These are phyloP conservation scores for Cosmopolites sordidus DNA, from an alignment of 2,888 invertebrate genomes.

Conservation along the genomic window DNA sequence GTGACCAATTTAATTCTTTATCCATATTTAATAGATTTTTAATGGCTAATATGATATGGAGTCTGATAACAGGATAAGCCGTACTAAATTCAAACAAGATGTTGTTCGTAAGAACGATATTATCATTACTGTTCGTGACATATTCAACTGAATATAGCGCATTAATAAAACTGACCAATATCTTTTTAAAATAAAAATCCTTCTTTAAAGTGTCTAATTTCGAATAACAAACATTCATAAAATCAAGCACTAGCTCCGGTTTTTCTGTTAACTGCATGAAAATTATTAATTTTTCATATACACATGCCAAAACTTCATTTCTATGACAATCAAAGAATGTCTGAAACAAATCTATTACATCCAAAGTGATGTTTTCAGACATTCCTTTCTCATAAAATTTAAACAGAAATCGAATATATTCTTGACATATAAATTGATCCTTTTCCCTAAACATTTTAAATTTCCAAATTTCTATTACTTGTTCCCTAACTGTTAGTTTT, in stretches of 20 bases:
- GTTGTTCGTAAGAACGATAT: neutral
- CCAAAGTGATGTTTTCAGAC: neutral
- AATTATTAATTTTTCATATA: constrained; percentile 23
- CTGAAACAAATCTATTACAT: constrained; percentile 21
- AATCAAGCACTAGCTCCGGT: constrained; percentile 11
- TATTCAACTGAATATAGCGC: constrained; percentile 13
- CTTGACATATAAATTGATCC: constrained; percentile 2
- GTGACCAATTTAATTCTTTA: constrained; percentile 38
- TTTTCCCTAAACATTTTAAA: constrained; percentile 4
- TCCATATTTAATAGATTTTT: constrained; percentile 4
- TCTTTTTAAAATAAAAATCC: constrained; percentile 23
- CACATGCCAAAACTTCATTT: constrained; percentile 23
- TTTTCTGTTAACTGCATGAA: constrained; percentile 8
- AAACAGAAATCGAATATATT: constrained; percentile 6
- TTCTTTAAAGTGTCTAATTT: constrained; percentile 21
- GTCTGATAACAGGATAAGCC: constrained; percentile 7
- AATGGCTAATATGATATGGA: constrained; percentile 9
- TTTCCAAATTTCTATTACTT: constrained; percentile 2
- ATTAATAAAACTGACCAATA: constrained; percentile 19
- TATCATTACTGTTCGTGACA: constrained; percentile 7
- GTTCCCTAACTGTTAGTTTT: neutral
- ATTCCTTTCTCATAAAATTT: neutral
- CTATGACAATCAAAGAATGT: constrained; percentile 28
- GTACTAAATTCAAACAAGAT: constrained; percentile 5
- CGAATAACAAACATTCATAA: constrained; percentile 16